Conservation (phyloP, 2,797 vertebrate genomes). For the Sebastes hopkinsi region DNA sequence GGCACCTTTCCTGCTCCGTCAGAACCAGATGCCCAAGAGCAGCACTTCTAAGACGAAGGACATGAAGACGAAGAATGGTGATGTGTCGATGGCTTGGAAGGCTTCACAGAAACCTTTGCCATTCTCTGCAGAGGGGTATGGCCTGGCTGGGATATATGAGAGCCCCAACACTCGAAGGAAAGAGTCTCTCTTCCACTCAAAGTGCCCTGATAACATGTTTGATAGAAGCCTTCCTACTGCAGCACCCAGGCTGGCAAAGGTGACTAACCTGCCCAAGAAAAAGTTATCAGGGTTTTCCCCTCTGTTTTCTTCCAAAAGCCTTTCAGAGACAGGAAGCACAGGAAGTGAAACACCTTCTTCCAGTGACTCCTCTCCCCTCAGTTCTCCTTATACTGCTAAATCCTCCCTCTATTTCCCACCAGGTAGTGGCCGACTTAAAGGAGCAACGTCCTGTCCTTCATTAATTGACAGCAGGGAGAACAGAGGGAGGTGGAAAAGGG, state of each 20-base stretch:
- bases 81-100: constrained; percentile 5
- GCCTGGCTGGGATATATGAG: constrained; percentile 73
- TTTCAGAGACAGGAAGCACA: constrained; percentile 53
- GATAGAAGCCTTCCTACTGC: constrained; percentile 48
- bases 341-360: constrained; percentile 59
- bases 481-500: constrained; percentile 4
- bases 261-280: constrained; percentile 38
- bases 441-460: constrained; percentile 50
- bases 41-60: constrained; percentile 17
- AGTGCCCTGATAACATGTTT: constrained; percentile 59
- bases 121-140: constrained; percentile 71
- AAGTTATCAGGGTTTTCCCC: constrained; percentile 36
- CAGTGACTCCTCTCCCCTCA: constrained; percentile 65
- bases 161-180: constrained; percentile 80
- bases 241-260: constrained; percentile 25
- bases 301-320: constrained; percentile 39
- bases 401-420: constrained; percentile 23
- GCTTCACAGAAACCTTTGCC: constrained; percentile 57
- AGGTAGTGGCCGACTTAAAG: constrained; percentile 32
- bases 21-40: constrained; percentile 11
- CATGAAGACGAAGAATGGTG: constrained; percentile 27
- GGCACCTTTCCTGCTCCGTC: background rate
- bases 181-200: constrained; percentile 80
- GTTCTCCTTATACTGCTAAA: constrained; percentile 42
- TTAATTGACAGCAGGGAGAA: constrained; percentile 27